Base-by-base conservation (phyloP, 37 sponge, comb jelly and placozoan genomes). In the Theonella swinhoei region DNA sequence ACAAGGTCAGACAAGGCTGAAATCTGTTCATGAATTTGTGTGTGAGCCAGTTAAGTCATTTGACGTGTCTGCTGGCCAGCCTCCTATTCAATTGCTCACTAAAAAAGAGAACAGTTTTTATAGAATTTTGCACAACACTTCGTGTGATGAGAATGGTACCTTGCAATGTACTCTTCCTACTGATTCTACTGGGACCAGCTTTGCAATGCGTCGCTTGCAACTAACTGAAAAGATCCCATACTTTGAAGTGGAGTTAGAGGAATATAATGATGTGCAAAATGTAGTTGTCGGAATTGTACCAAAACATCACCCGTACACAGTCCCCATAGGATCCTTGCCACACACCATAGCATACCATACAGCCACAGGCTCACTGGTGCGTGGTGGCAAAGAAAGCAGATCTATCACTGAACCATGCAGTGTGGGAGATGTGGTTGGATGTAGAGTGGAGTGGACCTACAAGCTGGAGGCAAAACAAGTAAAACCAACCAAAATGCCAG, bases 361-460 rank as follows among this genome's bases (percentile, higher is more conserved):
- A 1, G 29, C 19, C 26, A 38, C 38, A 0, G 81, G 85, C 3
- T 25, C 37, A 0, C 39, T 83, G 1, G 58, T 36, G 3, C 37
- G 42, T 28, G 39, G 39, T 28, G 65, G 59, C 19, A 61, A 63
- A 31, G 71, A 85, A 20, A n/a, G 58, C 33, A 72, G 59, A 3
- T 26, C 40, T 29, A 37, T 54, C 63, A 26, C 64, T 3, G 23
- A 20, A 1, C 29, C 67, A 0, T 81, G 64, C 59, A 37, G 40
- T 0, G 77, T 22, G 1, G 94, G 94, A 20, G 94, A 94, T 70
- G 70, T 89, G 35, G 89, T 94, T 42, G 94, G 94, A 5, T 91
- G 92, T 63, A 64, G 75, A 43, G 75, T 64, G 19, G 39, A 58
- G 0, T 33, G 86, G 20, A 25, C 64, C 7, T 77, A 74, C 79